These are phyloP conservation scores for Lordiphosa stackelbergi DNA, from an alignment of 1,140 invertebrate genomes.

Conservation along the genomic window DNA sequence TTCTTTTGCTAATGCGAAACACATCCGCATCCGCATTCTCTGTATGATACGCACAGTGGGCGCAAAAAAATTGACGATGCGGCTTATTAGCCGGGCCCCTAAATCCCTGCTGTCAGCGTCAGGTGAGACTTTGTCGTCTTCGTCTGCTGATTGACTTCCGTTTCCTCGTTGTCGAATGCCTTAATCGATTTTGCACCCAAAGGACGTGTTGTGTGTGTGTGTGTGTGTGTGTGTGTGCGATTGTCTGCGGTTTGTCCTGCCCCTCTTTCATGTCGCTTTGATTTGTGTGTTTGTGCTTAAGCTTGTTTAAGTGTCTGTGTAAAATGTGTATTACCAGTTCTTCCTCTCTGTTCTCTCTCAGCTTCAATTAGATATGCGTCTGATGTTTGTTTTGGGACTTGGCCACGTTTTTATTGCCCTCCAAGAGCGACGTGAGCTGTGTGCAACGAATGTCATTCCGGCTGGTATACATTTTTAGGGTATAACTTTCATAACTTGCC, in stretches of 20 bases:
- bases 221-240: no score
- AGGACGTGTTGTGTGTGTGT: constrained; percentile 70
- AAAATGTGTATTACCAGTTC: constrained; percentile 31
- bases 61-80: constrained; percentile 33
- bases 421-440: constrained; percentile 51
- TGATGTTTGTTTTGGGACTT: constrained; percentile 53
- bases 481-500: constrained; percentile 67
- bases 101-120: constrained; percentile 35
- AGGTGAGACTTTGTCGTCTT: constrained; percentile 36
- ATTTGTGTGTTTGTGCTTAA: constrained; percentile 42
- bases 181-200: constrained; percentile 76
- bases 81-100: constrained; percentile 40
- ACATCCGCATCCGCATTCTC: constrained; percentile 49
- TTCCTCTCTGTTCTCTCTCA: constrained; percentile 22
- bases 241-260: constrained; percentile 57
- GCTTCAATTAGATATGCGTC: constrained; percentile 68
- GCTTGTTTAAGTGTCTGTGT: constrained; percentile 45
- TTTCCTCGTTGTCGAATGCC: constrained; percentile 41
- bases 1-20: constrained; percentile 72
- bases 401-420: constrained; percentile 61
- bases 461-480: no score
- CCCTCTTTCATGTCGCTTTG: constrained; percentile 38
- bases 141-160: constrained; percentile 71
- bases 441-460: constrained; percentile 39
- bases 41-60: constrained; percentile 51